Percentiles rank a stretch among this genome's conserved stretches.
phyloP scores from a whole-genome alignment of 1,140 invertebrate genomes.

The Dufourea novaeangliae region DNA sequence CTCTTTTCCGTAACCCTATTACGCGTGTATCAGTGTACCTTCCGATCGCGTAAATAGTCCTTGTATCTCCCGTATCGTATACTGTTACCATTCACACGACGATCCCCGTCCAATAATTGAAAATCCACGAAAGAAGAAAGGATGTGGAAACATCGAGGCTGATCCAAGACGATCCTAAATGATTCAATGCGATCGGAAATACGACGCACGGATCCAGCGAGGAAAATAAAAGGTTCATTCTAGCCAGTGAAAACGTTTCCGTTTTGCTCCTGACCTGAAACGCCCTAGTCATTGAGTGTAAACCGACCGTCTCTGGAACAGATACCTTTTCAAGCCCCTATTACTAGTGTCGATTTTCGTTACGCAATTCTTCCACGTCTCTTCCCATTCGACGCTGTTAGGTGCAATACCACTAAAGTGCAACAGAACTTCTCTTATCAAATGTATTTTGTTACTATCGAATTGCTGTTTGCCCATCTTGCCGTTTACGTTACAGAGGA shows the following conservation, averaged over 20 bases:
- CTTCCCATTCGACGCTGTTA: constrained; percentile 79
- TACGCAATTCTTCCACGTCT: constrained; percentile 82
- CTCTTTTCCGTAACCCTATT: not conserved
- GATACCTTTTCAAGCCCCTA: constrained; percentile 81
- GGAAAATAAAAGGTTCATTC: constrained; percentile 64
- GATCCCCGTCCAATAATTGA: not conserved
- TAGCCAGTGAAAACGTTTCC: constrained; percentile 79
- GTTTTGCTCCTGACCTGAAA: constrained; percentile 77
- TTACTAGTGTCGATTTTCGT: constrained; percentile 83
- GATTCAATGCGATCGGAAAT: constrained; percentile 14
- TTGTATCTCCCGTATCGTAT: not conserved
- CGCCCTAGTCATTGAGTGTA: constrained; percentile 79
- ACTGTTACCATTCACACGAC: not conserved
- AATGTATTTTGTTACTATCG: constrained; percentile 80
- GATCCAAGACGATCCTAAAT: constrained; percentile 33
- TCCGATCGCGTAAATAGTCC: not conserved
- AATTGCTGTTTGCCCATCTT: constrained; percentile 83
- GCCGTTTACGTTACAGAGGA: constrained; percentile 81
- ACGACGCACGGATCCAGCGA: constrained; percentile 34
- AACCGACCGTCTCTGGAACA: constrained; percentile 78
- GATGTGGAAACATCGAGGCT: constrained; percentile 29
- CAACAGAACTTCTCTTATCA: constrained; percentile 80
- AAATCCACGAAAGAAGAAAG: constrained; percentile 17
- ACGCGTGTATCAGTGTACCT: not conserved
- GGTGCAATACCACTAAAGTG: constrained; percentile 79